Evolutionary conservation across 2,113 vertebrate species (phyloP), one percentile per base, ranked within the genome.

Genomic region (Lophura nycthemera): DNA sequence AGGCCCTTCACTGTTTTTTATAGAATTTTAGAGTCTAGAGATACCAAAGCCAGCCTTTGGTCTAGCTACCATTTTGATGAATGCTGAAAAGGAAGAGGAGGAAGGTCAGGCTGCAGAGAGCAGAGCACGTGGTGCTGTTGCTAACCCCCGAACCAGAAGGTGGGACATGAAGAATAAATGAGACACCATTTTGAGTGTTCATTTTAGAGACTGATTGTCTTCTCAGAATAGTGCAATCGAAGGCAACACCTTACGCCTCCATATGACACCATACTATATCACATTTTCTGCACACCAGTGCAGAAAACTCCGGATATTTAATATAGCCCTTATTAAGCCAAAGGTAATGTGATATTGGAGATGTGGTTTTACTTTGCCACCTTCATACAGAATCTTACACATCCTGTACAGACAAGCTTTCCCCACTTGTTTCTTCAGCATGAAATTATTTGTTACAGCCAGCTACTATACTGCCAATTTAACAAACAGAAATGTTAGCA

Each of bases 371-470:
- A 30, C 16, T 48, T 48, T 48, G 48, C 32, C 29, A 43, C 11
- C 43, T 77, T 47, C 25, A 11, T 16, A 32, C 3, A 32, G 5
- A 25, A 4, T 0, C 1, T 6, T 21, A 45, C 1, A 24, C 6
- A 4, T 24, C 78, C 7, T 1, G 11, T 17, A 52, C 17, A 24
- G 20, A 56, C 77, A 59, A 13, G 29, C 13, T 11, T 38, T 63
- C 13, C 56, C 34, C 15, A 8, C 6, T 20, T 24, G 45, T 1
- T 83, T 54, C 78, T 57, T 29, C 66, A 52, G 52, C 43, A 4
- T 1, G 3, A 65, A 78, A 69, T 32, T 59, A 50, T 78, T 71
- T 32, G 21, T 40, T 65, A 88, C 38, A 71, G 29, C 5, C 2
- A 83, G 13, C 20, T 81, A 73, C 13, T 48, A 12, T 45, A 75